Conservation (phyloP, 2,888 invertebrate species). For the Ametastegia equiseti region DNA sequence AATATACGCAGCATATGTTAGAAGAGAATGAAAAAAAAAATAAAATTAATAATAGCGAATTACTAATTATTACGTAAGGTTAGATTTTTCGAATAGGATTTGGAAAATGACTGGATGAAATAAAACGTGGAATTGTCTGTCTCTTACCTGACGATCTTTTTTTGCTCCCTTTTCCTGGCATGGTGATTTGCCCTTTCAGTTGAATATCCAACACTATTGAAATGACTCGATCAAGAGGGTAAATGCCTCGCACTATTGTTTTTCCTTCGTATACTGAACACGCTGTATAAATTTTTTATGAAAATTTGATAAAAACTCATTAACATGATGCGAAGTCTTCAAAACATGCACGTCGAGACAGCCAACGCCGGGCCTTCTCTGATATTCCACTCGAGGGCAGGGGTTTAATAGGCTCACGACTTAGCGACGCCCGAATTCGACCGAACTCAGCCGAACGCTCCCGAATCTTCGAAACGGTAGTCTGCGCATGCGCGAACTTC, state of each 20-base stretch:
- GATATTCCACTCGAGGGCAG: constrained; percentile 55
- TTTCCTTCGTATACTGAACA: constrained; percentile 84
- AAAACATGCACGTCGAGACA: constrained; percentile 73
- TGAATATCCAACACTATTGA: constrained; percentile 79
- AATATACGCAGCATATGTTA: constrained; percentile 3
- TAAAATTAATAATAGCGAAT: too few species aligned
- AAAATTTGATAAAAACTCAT: constrained; percentile 85
- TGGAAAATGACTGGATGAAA: neutral
- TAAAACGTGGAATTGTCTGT: neutral
- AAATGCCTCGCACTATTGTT: constrained; percentile 86
- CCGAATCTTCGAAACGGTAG: constrained; percentile 25
- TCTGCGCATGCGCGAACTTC: constrained; percentile 29
- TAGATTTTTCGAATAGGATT: neutral
- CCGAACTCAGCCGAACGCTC: constrained; percentile 56
- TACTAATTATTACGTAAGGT: neutral
- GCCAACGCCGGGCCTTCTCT: constrained; percentile 71
- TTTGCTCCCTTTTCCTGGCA: constrained; percentile 87
- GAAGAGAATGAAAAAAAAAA: neutral
- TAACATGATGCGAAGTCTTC: constrained; percentile 80
- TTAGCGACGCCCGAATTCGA: constrained; percentile 51
- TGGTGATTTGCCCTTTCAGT: constrained; percentile 78
- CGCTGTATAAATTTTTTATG: constrained; percentile 85
- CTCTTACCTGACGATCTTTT: constrained; percentile 85
- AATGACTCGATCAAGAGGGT: constrained; percentile 88
- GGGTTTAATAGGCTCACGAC: constrained; percentile 9